phyloP scores from a whole-genome alignment of 2,888 invertebrate species.

The Athrips mouffetella region DNA sequence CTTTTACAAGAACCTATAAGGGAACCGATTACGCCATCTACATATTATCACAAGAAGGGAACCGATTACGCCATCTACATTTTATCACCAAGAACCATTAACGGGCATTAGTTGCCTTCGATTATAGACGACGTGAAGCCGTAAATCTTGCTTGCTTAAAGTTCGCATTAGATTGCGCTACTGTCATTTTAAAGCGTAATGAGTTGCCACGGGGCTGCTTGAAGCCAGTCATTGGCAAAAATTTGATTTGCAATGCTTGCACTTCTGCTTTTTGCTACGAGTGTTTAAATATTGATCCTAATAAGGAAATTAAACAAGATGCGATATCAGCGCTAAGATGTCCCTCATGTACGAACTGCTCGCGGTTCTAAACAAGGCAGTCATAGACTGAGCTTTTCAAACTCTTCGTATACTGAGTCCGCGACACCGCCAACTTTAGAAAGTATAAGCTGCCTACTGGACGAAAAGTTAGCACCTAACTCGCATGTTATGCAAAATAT shows the following conservation, averaged over 20 bases:
- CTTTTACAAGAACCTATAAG: no score
- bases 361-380: not conserved
- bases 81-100: no score
- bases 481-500: not conserved
- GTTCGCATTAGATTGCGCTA: not conserved
- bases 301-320: not conserved
- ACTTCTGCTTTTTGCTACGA: not conserved
- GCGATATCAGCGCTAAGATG: no score
- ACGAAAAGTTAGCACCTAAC: not conserved
- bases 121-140: not conserved
- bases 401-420: not conserved
- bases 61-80: no score
- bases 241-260: constrained; percentile 2
- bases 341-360: not conserved
- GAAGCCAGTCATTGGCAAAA: not conserved
- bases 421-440: not conserved
- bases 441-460: not conserved
- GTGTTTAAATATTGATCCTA: not conserved
- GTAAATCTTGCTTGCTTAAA: not conserved
- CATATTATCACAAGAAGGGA: no score
- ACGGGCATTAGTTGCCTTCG: no score
- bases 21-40: no score
- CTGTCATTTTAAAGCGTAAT: not conserved
- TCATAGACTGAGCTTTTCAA: not conserved
- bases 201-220: not conserved